A percentile compares a stretch with the other conserved stretches of the same genome.
phyloP scores from a whole-genome alignment of 2,113 vertebrate genomes.

The Nesogale talazaci region DNA sequence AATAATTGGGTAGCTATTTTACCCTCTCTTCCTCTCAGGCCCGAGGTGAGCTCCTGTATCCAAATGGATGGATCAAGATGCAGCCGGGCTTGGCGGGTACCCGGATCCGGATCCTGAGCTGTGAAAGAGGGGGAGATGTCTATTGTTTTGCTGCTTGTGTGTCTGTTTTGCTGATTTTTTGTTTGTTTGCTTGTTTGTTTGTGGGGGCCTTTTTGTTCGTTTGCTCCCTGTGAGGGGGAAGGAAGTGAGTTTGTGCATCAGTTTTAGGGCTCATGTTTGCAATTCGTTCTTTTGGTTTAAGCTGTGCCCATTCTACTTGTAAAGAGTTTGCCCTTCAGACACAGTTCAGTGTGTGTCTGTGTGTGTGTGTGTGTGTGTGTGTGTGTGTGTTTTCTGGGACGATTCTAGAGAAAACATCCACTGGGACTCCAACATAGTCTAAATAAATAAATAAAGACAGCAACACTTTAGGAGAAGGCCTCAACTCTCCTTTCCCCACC shows the following conservation, averaged over 20 bases:
- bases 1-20: constrained; percentile 76
- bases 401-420: constrained; percentile 13
- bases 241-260: neutral
- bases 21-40: constrained; percentile 47
- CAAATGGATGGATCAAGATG: constrained; percentile 3
- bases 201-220: neutral
- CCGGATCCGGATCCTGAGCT: neutral
- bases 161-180: neutral
- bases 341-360: neutral
- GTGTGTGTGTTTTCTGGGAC: neutral
- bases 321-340: neutral
- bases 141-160: neutral
- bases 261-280: constrained; percentile 4
- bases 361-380: neutral
- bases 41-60: constrained; percentile 35
- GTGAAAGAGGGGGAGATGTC: neutral
- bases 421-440: neutral
- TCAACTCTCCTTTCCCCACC: neutral
- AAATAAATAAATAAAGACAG: neutral
- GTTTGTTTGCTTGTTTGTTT: neutral
- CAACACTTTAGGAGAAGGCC: neutral
- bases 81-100: neutral
- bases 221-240: neutral
- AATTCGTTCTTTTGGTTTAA: constrained; percentile 20
- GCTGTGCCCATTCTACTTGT: neutral